Evolutionary conservation across 2,888 invertebrate species (phyloP), one percentile per base, ranked within the genome.

Genomic region (Halictus quadricinctus): DNA sequence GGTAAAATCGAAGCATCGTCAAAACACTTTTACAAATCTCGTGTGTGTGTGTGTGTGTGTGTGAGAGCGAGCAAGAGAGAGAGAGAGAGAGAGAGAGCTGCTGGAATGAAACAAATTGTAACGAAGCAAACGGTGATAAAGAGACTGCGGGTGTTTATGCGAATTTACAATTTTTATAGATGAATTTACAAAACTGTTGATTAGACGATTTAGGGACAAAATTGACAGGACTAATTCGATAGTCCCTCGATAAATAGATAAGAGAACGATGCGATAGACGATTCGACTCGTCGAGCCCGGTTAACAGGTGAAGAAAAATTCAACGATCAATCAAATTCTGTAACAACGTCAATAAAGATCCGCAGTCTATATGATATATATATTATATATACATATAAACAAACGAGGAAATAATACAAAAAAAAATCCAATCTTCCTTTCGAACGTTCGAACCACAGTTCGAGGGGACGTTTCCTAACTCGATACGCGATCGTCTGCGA

Each of bases 371-470:
- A 21, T 36, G 41, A 66, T 21, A 54, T 21, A n/a, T 21, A 54
- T 21, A n/a, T 15, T 64, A 29, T 15, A 64, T 29, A 66, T 1
- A 69, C 4, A 29, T 18, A n/a, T 1, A 13, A 29, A 73, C 36
- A 64, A 69, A 80, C 80, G 89, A 88, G 90, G 85, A 88, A 88
- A 86, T 79, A 85, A 88, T 87, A 89, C 69, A 41, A 86, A 89
- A 87, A 90, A 84, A 92, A 90, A 91, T 92, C 91, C 90, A 92
- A 92, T 91, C 90, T 91, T 93, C 90, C 91, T 90, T 92, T 90
- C 48, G 87, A 89, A 91, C 89, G 89, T 87, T 88, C 89, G 89
- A 86, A 81, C 80, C 86, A 29, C 73, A 46, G 79, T 81, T 77
- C 79, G 69, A 76, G 76, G 43, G 48, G 12, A 64, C 7, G 58